Percentiles rank a stretch among this genome's conserved stretches.
Evolutionary conservation across 1,140 invertebrate genomes (phyloP).

Genomic region (Zaprionus camerounensis): DNA sequence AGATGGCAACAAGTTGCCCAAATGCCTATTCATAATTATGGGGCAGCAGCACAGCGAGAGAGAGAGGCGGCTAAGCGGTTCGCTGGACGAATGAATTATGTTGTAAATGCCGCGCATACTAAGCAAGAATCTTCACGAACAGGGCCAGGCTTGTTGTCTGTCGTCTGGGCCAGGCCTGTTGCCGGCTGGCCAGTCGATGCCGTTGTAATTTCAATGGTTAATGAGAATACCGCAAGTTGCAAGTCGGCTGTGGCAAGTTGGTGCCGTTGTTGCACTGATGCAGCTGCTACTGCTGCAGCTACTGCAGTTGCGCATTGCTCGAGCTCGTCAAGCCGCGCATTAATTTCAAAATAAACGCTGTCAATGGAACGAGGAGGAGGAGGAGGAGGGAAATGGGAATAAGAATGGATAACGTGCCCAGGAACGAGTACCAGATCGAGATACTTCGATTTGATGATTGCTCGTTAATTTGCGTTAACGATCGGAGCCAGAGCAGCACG

Average conservation of each 20-base stretch:
- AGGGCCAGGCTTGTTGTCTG: not conserved
- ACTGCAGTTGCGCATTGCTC: conserved; percentile 42
- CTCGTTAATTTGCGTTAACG: conserved; percentile 84
- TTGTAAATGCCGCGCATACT: conserved; percentile 77
- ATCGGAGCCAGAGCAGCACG: conserved; percentile 39
- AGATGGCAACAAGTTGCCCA: conserved; percentile 53
- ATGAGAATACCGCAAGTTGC: conserved; percentile 74
- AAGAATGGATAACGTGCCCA: not conserved
- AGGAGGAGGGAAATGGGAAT: conserved; percentile 7
- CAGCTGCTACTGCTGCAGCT: conserved; percentile 49
- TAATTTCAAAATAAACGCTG: conserved; percentile 79
- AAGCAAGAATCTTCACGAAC: conserved; percentile 1
- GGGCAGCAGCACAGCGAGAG: conserved; percentile 20
- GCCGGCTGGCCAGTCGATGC: conserved; percentile 16
- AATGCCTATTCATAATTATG: conserved; percentile 72
- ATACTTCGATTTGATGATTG: conserved; percentile 81
- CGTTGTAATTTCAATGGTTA: conserved; percentile 76
- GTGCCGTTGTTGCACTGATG: conserved; percentile 15
- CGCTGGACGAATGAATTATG: conserved; percentile 65
- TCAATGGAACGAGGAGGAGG: conserved; percentile 39
- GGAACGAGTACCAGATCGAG: conserved; percentile 25
- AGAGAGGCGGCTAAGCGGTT: not conserved
- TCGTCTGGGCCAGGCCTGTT: conserved; percentile 21
- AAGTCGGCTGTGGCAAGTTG: conserved; percentile 21
- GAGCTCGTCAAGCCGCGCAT: conserved; percentile 56